phyloP scores from a whole-genome alignment of 2,113 vertebrate genomes.

The Sula dactylatra region DNA sequence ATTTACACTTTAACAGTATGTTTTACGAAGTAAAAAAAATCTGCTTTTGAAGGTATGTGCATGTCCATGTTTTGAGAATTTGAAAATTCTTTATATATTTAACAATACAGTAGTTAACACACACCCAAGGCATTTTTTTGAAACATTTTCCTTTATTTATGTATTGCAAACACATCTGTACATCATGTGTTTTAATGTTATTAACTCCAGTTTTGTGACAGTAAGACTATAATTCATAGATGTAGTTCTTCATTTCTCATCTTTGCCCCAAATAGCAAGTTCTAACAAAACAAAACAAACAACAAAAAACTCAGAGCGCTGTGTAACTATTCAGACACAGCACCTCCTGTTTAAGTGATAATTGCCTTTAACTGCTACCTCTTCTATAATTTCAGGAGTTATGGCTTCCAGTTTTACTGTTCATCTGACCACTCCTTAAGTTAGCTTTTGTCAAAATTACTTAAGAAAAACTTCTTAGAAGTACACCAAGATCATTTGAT shows the following conservation, averaged over 20 bases:
- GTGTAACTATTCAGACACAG: neutral
- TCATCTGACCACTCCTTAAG: neutral
- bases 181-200: neutral
- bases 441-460: neutral
- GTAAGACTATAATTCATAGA: neutral
- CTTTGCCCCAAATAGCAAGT: neutral
- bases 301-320: neutral
- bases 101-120: neutral
- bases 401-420: neutral
- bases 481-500: neutral
- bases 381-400: neutral
- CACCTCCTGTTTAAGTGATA: neutral
- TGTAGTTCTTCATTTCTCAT: neutral
- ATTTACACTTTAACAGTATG: neutral
- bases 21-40: neutral
- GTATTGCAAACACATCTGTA: neutral
- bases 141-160: neutral
- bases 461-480: neutral
- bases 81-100: neutral
- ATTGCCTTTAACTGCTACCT: neutral
- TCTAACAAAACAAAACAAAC: neutral
- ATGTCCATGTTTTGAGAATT: neutral
- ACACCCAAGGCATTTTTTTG: neutral
- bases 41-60: neutral
- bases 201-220: neutral